Conservation (phyloP, 2,888 invertebrate genomes). For the Prosopocoilus inquinatus region DNA sequence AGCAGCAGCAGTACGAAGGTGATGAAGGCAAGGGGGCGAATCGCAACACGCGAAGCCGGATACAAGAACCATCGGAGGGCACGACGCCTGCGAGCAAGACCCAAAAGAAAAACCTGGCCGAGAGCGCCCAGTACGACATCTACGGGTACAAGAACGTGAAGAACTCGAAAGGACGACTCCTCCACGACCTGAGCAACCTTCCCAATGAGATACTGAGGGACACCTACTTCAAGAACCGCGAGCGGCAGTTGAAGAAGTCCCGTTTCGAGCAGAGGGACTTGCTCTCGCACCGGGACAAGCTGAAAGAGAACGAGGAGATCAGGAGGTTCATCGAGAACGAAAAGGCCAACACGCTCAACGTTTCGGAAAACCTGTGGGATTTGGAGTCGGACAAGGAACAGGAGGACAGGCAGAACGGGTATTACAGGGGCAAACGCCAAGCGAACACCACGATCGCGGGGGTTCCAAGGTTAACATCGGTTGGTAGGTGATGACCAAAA, state of each 20-base stretch:
- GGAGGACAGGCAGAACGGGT: slow-evolving; percentile 48
- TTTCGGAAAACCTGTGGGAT: slow-evolving; percentile 53
- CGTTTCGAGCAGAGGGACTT: slow-evolving; percentile 48
- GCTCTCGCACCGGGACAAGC: slow-evolving; percentile 42
- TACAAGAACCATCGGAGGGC: slow-evolving; percentile 10
- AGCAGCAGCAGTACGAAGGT: slow-evolving; percentile 20
- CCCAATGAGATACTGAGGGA: slow-evolving; percentile 49
- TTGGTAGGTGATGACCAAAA: slow-evolving; percentile 37
- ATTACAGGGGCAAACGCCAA: slow-evolving; percentile 41
- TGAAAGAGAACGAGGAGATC: slow-evolving; percentile 43
- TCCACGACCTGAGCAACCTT: slow-evolving; percentile 45
- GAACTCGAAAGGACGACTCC: slow-evolving; percentile 41
- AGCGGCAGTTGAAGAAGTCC: slow-evolving; percentile 43
- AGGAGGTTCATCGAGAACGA: slow-evolving; percentile 41
- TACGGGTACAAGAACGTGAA: slow-evolving; percentile 47
- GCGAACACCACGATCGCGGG: slow-evolving; percentile 25
- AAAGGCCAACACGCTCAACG: slow-evolving; percentile 35
- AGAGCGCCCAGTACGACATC: slow-evolving; percentile 36
- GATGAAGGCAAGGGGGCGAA: slow-evolving; percentile 27
- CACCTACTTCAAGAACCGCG: slow-evolving; percentile 47
- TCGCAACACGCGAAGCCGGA: slow-evolving; percentile 46
- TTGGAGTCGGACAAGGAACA: slow-evolving; percentile 58
- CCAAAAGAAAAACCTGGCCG: slow-evolving; percentile 41
- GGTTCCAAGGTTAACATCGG: slow-evolving; percentile 44
- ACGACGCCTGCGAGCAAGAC: slow-evolving; percentile 16